Conservation (phyloP, 1,140 invertebrate species). For the Drosophila bocqueti region DNA sequence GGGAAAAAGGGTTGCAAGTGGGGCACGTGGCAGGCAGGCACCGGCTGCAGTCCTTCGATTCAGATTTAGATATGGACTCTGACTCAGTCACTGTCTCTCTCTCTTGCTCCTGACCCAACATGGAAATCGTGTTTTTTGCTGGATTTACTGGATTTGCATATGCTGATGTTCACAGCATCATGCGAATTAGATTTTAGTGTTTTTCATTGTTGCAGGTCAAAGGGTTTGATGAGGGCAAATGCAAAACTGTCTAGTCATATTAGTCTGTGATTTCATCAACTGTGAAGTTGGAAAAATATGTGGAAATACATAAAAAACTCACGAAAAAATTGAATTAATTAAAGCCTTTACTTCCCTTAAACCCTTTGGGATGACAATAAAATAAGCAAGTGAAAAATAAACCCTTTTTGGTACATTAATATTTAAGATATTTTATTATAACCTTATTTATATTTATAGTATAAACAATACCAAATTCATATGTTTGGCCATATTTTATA, state of each 20-base stretch:
- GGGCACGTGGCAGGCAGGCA: slow-evolving; percentile 63
- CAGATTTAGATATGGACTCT: slow-evolving; percentile 10
- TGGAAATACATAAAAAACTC: neutral
- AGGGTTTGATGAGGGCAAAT: slow-evolving; percentile 36
- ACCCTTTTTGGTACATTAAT: neutral
- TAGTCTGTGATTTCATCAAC: slow-evolving; percentile 7
- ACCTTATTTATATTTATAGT: neutral
- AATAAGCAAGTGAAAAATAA: neutral
- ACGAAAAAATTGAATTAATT: neutral
- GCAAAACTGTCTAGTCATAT: slow-evolving; percentile 27
- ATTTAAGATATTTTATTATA: neutral
- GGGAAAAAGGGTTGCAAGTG: slow-evolving; percentile 70
- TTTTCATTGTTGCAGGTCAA: slow-evolving; percentile 46
- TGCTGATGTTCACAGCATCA: slow-evolving; percentile 65
- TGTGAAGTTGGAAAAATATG: neutral
- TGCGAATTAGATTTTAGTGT: slow-evolving; percentile 45
- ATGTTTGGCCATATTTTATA: neutral
- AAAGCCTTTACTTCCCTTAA: neutral
- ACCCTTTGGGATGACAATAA: neutral
- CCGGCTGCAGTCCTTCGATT: slow-evolving; percentile 33
- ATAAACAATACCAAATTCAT: neutral
- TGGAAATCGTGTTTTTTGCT: slow-evolving; percentile 21
- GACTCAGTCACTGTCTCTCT: slow-evolving; percentile 8
- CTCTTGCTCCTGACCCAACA: slow-evolving; percentile 2
- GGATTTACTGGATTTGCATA: slow-evolving; percentile 65